Conservation (phyloP, 2,113 vertebrate species). For the Lycaon pictus region DNA sequence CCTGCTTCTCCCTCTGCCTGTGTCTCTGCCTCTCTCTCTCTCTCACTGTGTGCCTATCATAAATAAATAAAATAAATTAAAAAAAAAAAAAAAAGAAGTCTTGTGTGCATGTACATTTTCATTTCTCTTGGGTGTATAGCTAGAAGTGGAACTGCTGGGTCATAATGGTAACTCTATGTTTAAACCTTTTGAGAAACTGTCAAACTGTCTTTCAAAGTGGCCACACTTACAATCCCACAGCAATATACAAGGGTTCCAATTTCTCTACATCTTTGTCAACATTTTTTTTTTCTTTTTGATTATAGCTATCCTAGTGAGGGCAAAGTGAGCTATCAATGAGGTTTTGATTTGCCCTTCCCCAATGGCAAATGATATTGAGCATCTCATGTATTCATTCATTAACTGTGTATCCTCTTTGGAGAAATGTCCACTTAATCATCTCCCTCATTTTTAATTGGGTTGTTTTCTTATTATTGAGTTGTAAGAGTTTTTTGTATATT, state of each 20-base stretch:
- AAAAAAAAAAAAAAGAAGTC: too few species aligned
- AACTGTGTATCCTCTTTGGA: background rate
- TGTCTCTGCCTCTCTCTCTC: too few species aligned
- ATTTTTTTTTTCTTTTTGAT: background rate
- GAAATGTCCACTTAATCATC: conserved; percentile 22
- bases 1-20: too few species aligned
- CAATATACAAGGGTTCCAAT: background rate
- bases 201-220: conserved; percentile 7
- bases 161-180: background rate
- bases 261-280: background rate
- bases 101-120: background rate
- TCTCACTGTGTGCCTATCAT: too few species aligned
- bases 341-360: background rate
- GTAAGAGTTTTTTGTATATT: conserved; percentile 24
- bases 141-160: background rate
- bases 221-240: background rate
- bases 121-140: background rate
- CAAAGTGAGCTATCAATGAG: background rate
- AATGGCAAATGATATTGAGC: background rate
- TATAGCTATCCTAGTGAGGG: background rate
- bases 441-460: background rate
- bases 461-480: conserved; percentile 34
- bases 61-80: too few species aligned
- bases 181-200: conserved; percentile 48
- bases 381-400: background rate